Conservation (phyloP, 2,113 vertebrate species). For the Cochlearius cochlearius region DNA sequence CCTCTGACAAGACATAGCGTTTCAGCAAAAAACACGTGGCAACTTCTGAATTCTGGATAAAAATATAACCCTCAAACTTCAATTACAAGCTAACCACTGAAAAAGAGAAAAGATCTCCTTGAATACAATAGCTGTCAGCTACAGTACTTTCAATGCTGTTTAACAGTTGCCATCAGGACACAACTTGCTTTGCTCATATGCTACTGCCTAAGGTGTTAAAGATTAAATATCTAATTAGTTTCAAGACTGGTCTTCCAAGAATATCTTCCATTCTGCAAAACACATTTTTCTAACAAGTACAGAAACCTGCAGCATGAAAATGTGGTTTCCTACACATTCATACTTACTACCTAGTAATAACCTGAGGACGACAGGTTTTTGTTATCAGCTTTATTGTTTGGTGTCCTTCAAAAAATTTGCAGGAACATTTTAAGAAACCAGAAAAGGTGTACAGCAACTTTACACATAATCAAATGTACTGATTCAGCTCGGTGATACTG, state of each 20-base stretch:
- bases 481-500: neutral
- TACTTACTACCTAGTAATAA: neutral
- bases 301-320: neutral
- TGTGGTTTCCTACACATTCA: neutral
- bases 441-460: neutral
- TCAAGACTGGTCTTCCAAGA: neutral
- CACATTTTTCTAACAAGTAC: neutral
- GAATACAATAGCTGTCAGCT: neutral
- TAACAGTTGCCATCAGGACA: neutral
- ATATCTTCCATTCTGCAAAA: neutral
- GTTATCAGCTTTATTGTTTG: neutral
- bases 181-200: neutral
- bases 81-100: neutral
- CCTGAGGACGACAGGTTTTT: neutral
- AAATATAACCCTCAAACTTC: neutral
- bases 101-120: neutral
- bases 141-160: neutral
- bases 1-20: neutral
- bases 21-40: neutral
- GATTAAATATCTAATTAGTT: neutral
- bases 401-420: neutral
- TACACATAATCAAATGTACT: neutral
- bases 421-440: neutral
- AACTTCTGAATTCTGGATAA: neutral
- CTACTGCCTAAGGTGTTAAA: neutral